Percentiles rank a stretch among this genome's conserved stretches.
phyloP scores from a whole-genome alignment of 2,113 vertebrate genomes.

The Talpa occidentalis region DNA sequence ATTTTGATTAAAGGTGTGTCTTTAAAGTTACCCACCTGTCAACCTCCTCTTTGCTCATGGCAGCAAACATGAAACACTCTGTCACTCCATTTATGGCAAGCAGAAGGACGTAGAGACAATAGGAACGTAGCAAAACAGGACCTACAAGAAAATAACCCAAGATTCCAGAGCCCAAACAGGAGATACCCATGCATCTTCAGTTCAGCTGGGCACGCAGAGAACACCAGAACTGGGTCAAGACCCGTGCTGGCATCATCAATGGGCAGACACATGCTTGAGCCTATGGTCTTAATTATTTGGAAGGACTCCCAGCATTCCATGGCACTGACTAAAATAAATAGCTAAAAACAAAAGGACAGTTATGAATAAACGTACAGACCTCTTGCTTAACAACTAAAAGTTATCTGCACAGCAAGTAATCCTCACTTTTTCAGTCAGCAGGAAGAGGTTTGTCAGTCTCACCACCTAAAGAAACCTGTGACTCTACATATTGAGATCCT shows the following conservation, averaged over 20 bases:
- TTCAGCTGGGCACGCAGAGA: neutral
- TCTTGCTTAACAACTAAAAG: conserved; percentile 30
- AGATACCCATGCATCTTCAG: neutral
- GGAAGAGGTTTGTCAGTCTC: neutral
- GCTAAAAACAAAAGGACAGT: conserved; percentile 19
- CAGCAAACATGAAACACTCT: conserved; percentile 96
- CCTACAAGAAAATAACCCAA: conserved; percentile 85
- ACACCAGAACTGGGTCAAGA: neutral
- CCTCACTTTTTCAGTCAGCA: conserved; percentile 43
- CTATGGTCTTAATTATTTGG: neutral
- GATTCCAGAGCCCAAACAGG: neutral
- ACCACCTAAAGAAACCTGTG: neutral
- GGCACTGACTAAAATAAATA: conserved; percentile 27
- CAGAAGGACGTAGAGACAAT: conserved; percentile 94
- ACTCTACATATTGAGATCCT: neutral
- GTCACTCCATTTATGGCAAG: conserved; percentile 96
- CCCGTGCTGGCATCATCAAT: neutral
- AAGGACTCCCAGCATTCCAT: conserved; percentile 2
- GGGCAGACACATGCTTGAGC: neutral
- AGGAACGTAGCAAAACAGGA: conserved; percentile 92
- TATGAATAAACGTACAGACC: neutral
- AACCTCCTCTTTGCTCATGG: conserved; percentile 96
- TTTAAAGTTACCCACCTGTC: conserved; percentile 90
- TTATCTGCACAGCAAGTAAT: neutral
- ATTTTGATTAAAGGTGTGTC: neutral